Evolutionary conservation across 2,888 invertebrate genomes (phyloP), one percentile per base, ranked within the genome.

Genomic region (Apamea anceps): DNA sequence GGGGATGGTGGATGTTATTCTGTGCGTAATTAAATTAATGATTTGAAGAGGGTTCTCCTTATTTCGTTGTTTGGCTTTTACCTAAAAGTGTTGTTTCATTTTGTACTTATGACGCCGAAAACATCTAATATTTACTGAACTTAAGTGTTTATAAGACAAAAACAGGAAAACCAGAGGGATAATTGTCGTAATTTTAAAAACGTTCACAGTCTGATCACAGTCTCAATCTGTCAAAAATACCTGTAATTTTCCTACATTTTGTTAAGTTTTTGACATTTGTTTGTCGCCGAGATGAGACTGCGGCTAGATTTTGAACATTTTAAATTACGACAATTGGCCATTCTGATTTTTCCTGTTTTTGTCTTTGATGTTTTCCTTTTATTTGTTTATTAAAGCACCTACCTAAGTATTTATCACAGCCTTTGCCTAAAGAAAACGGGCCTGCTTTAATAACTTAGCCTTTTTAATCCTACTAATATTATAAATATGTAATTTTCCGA

Each of bases 1-100:
- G 65, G 37, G 25, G 37, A 21, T 12, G 12, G 2, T 7, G 13
- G 37, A 8, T 66, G 21, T 37, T 37, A 25, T 37, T 13, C 13
- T 25, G 21, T 65, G 7, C 37, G 21, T 13, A 65, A 54, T 65
- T 79, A 32, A 45, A 62, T 77, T 21, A 79, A 68, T 25, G 10
- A 68, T n/a, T 32, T 74, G 48, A 21, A 32, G 21, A 65, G 21
- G 32, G 65, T 79, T 65, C 21, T 10, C 7, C 10, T 54, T 54
- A 54, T 79, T 79, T n/a, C 3, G 21, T 54, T 45, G 6, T 65
- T 79, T 65, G 54, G 0, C 10, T 32, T 77, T 77, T 15, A 21
- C 5, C 6, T 25, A 42, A 42, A 77, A 0, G 7, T 18, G 62
- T 28, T 42, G 37, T 77, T 54, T 79, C 7, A 51, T 79, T 79